phyloP scores from a whole-genome alignment of 2,888 invertebrate species.

The Listrodromus nycthemerus region DNA sequence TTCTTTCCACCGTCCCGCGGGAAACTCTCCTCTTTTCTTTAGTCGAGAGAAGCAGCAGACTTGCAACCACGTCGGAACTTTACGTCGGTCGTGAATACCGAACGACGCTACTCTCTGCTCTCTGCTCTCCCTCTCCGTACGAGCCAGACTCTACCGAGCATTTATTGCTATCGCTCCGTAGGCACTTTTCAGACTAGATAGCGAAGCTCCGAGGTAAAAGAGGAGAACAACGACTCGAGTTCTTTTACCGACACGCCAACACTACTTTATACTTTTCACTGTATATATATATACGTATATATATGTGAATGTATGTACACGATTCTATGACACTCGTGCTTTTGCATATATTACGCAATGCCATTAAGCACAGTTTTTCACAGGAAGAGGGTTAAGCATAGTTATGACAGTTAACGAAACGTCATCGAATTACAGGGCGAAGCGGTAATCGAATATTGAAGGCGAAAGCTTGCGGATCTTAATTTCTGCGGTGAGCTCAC shows the following conservation, averaged over 20 bases:
- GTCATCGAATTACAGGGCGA: neutral
- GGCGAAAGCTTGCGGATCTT: neutral
- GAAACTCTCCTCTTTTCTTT: slow-evolving; percentile 19
- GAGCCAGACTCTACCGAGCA: slow-evolving; percentile 31
- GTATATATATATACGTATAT: slow-evolving; percentile 1
- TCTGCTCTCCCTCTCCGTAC: slow-evolving; percentile 1
- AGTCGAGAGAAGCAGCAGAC: slow-evolving; percentile 27
- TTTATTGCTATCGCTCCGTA: slow-evolving; percentile 54
- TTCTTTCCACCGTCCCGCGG: slow-evolving; percentile 31
- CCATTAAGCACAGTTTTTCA: neutral
- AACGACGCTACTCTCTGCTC: slow-evolving; percentile 25
- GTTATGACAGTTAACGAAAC: neutral
- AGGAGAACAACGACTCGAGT: slow-evolving; percentile 3
- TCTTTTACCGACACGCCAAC: slow-evolving; percentile 10
- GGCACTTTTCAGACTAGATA: slow-evolving; percentile 39
- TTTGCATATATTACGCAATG: slow-evolving; percentile 8
- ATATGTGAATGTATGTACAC: too few relatives aligned
- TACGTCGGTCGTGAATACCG: slow-evolving; percentile 54
- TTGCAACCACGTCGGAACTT: slow-evolving; percentile 43
- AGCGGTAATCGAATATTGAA: neutral
- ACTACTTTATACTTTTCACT: slow-evolving; percentile 5
- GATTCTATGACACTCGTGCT: neutral
- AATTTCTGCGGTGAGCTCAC: neutral
- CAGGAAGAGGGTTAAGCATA: neutral
- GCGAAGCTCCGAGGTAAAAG: slow-evolving; percentile 21